These are phyloP conservation scores for Sisyra terminalis DNA, from an alignment of 2,888 invertebrate genomes.

Conservation along the genomic window DNA sequence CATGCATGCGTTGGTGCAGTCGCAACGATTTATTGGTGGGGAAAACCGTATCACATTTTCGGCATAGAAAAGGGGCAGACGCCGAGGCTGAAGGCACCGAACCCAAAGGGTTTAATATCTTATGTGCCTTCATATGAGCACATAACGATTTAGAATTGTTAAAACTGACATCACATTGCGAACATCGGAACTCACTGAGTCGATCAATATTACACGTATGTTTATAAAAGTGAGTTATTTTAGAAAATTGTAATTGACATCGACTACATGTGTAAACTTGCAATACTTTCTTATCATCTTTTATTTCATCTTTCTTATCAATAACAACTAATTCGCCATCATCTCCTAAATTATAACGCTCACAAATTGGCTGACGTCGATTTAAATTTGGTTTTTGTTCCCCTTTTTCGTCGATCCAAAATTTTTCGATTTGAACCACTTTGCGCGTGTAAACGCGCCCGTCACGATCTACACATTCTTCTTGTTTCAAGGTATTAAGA, in stretches of 20 bases:
- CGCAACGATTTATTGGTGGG: conserved; percentile 46
- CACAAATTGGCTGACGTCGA: conserved; percentile 11
- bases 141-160: conserved; percentile 37
- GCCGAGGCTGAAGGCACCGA: conserved; percentile 11
- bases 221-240: conserved; percentile 26
- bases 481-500: conserved; percentile 28
- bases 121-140: conserved; percentile 42
- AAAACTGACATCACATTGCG: conserved; percentile 31
- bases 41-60: conserved; percentile 50
- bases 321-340: conserved; percentile 17
- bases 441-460: conserved; percentile 32
- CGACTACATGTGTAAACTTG: conserved; percentile 29
- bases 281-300: conserved; percentile 14
- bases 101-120: conserved; percentile 15
- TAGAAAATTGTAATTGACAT: conserved; percentile 29
- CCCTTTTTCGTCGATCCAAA: conserved; percentile 30
- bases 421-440: conserved; percentile 39
- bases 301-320: conserved; percentile 13
- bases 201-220: conserved; percentile 24
- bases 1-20: conserved; percentile 58
- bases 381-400: conserved; percentile 11
- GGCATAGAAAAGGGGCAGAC: conserved; percentile 33
- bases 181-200: conserved; percentile 23
- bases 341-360: conserved; percentile 17
- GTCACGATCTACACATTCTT: conserved; percentile 31